These are phyloP conservation scores for Drosophila affinis DNA, from an alignment of 2,888 invertebrate genomes.

Conservation along the genomic window DNA sequence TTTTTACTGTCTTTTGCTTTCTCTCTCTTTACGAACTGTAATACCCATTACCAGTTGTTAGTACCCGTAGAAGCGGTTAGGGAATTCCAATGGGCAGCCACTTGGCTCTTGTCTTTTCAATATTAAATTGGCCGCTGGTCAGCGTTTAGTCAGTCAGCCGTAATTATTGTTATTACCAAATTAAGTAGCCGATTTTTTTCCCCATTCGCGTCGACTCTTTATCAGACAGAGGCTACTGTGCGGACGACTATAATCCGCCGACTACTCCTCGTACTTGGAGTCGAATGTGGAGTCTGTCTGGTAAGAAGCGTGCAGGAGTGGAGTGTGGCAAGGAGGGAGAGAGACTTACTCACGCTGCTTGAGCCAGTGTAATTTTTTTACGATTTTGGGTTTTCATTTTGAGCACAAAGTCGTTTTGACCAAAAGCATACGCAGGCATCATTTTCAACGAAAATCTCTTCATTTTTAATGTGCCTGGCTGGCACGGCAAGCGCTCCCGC, in stretches of 20 bases:
- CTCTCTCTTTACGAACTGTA: not conserved
- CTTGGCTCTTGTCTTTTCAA: slow-evolving; percentile 55
- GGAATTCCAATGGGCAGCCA: slow-evolving; percentile 58
- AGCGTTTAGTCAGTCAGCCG: slow-evolving; percentile 77
- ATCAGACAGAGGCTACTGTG: slow-evolving; percentile 55
- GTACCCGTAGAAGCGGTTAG: slow-evolving; percentile 36
- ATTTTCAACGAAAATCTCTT: slow-evolving; percentile 80
- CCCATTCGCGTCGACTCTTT: slow-evolving; percentile 48
- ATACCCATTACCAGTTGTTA: slow-evolving; percentile 11
- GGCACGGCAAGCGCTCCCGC: slow-evolving; percentile 52
- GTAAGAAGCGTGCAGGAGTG: slow-evolving; percentile 55
- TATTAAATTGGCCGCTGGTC: slow-evolving; percentile 69
- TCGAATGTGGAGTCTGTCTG: slow-evolving; percentile 12
- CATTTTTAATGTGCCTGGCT: slow-evolving; percentile 70
- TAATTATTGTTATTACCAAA: slow-evolving; percentile 79
- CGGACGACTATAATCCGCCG: slow-evolving; percentile 64
- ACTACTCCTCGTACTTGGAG: slow-evolving; percentile 50
- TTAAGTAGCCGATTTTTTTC: slow-evolving; percentile 77
- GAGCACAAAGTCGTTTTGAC: slow-evolving; percentile 75
- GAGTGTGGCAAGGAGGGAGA: slow-evolving; percentile 13
- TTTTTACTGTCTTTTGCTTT: slow-evolving; percentile 14
- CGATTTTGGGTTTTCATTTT: slow-evolving; percentile 69
- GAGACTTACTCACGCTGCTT: slow-evolving; percentile 66
- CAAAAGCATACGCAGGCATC: slow-evolving; percentile 65
- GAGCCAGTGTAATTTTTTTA: slow-evolving; percentile 45